Percentiles rank a stretch among this genome's conserved stretches.
Evolutionary conservation across 2,797 vertebrate genomes (phyloP).

Genomic region (Semaprochilodus insignis): DNA sequence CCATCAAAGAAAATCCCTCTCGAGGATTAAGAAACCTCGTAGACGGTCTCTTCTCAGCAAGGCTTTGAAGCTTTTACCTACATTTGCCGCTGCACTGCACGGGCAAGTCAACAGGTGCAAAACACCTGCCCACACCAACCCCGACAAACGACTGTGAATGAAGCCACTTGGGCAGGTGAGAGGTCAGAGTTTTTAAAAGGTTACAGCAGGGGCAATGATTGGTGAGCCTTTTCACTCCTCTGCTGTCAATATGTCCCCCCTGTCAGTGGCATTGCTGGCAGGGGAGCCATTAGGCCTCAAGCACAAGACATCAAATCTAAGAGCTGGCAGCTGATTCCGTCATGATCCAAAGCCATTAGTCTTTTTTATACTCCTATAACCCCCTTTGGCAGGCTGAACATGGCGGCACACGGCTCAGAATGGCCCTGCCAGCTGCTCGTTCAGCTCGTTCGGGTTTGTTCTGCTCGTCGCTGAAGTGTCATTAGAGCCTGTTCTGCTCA

Average conservation of each 20-base stretch:
- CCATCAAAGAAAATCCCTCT: not conserved
- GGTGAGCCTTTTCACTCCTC: slow-evolving; percentile 8
- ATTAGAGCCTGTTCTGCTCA: slow-evolving; percentile 55
- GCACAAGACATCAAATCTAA: slow-evolving; percentile 50
- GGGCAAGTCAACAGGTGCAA: not conserved
- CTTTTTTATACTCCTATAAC: slow-evolving; percentile 47
- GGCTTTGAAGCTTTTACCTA: not conserved
- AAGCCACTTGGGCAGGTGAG: not conserved
- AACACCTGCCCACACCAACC: not conserved
- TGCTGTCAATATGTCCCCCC: slow-evolving; percentile 19
- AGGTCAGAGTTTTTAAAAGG: slow-evolving; percentile 20
- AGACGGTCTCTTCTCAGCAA: not conserved
- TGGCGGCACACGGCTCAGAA: slow-evolving; percentile 18
- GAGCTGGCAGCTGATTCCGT: slow-evolving; percentile 32
- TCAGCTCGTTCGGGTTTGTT: slow-evolving; percentile 56
- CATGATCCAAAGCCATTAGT: slow-evolving; percentile 37
- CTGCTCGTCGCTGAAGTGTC: slow-evolving; percentile 57
- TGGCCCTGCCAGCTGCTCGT: slow-evolving; percentile 58
- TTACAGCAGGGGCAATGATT: slow-evolving; percentile 22
- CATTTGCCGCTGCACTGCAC: not conserved
- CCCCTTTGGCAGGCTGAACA: slow-evolving; percentile 35
- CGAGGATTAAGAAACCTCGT: slow-evolving; percentile 33
- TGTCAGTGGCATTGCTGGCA: slow-evolving; percentile 4
- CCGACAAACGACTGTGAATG: not conserved
- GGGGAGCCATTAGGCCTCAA: slow-evolving; percentile 38